Base-by-base conservation (phyloP, 2,888 invertebrate species). In the Pachycephus smyrnensis region DNA sequence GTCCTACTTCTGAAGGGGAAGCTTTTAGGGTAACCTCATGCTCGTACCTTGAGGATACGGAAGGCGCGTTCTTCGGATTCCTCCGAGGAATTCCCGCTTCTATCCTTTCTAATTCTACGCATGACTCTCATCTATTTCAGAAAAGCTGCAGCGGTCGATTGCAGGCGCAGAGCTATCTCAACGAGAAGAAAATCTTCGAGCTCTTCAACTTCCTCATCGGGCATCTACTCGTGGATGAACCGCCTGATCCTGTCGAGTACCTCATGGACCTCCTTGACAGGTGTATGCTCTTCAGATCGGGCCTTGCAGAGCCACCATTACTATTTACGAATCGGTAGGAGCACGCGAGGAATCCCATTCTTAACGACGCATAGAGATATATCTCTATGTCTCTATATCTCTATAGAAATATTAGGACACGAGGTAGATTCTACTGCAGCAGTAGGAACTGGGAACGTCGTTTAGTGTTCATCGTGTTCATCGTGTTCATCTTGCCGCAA, bases 161-260 rank as follows among this genome's bases (percentile, higher is more conserved):
- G 33, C 85, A 87, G 73, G 92, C 92, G 0, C 89, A 90, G 68
- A 84, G 83, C 35, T 93, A 92, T 85, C 84, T 93, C 73, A 85
- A 89, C 35, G 82, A 87, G 1, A 92, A 91, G 77, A 90, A 90
- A 73, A 92, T 93, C 75, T 92, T 90, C 81, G 91, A 93, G 80
- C 91, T 93, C 69, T 92, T 92, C 83, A 91, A 92, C 82, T 93
- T 92, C 85, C 87, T 93, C 75, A 89, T 92, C 75, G 90, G 92
- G 2, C 92, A 93, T 82, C 82, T 93, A 68, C 82, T 92, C 55
- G 90, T 91, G 36, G 89, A 90, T 15, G 86, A 89, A 78, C 92
- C 92, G 77, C 87, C 91, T 31, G 90, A 92, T 83, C 93, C 93
- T 3, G 90, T 93, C 73, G 87, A 89, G 69, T 93, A 92, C 85